These are phyloP conservation scores for Cossypha niveicapilla DNA, from an alignment of 2,797 vertebrate species.

Conservation along the genomic window DNA sequence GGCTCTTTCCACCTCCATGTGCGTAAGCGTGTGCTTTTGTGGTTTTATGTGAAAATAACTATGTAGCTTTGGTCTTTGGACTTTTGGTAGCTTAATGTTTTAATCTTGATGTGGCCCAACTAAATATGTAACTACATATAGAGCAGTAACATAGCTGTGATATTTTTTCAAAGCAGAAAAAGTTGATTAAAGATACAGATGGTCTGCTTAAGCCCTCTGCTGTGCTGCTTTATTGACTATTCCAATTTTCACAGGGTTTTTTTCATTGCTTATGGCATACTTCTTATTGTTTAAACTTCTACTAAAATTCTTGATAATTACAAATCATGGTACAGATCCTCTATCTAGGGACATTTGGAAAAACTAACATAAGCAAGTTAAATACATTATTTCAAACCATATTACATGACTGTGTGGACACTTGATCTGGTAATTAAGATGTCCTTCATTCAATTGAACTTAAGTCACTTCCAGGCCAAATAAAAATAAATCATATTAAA, in stretches of 20 bases:
- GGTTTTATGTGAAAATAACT: not conserved
- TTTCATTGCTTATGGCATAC: not conserved
- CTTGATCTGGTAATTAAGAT: not conserved
- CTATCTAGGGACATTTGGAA: not conserved
- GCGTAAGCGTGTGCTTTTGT: accelerated
- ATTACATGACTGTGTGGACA: not conserved
- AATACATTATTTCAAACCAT: not conserved
- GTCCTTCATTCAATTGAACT: not conserved
- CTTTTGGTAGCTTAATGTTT: not conserved
- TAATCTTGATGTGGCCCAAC: not conserved
- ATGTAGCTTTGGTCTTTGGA: not conserved
- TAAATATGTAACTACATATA: not conserved
- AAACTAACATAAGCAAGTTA: not conserved
- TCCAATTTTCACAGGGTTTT: not conserved
- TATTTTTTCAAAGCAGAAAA: not conserved
- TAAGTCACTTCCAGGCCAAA: not conserved
- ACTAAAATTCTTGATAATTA: not conserved
- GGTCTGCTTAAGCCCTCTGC: not conserved
- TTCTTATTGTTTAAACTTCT: not conserved
- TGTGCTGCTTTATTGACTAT: not conserved
- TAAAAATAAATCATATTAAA: not conserved
- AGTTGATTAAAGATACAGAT: not conserved
- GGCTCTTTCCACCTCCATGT: not conserved
- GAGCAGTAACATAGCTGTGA: not conserved
- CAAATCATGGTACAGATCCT: not conserved